These are phyloP conservation scores for Zelleria hepariella DNA, from an alignment of 2,888 invertebrate genomes.

Conservation along the genomic window DNA sequence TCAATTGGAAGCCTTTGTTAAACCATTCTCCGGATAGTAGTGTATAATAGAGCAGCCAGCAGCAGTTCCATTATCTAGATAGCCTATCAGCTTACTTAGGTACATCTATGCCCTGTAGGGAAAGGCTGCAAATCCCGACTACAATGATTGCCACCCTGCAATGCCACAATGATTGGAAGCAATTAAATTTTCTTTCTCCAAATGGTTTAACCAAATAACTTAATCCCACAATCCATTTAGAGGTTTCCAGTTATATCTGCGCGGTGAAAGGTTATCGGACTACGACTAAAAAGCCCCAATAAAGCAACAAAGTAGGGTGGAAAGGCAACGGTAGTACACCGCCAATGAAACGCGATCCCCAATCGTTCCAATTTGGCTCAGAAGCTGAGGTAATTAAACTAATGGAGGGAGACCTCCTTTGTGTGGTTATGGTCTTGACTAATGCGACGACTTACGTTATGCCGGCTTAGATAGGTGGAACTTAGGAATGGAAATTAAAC, in stretches of 20 bases:
- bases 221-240: not conserved
- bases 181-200: no score
- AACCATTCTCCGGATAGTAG: no score
- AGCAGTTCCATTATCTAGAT: no score
- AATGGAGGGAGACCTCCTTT: not conserved
- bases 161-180: no score
- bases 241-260: no score
- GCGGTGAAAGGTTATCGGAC: not conserved
- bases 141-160: no score
- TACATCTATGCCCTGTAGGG: no score
- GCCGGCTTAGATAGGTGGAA: not conserved
- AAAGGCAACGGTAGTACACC: not conserved
- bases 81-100: no score
- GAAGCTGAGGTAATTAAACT: no score
- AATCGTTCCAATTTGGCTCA: not conserved
- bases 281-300: not conserved
- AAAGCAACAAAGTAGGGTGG: not conserved
- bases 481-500: not conserved
- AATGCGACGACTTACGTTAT: not conserved
- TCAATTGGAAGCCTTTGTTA: no score
- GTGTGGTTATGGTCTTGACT: not conserved
- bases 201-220: not conserved
- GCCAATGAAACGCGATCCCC: not conserved
- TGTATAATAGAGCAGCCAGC: no score
- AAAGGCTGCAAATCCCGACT: no score